Conservation (phyloP, 2,113 vertebrate species). For the Phylloscopus whistleri region DNA sequence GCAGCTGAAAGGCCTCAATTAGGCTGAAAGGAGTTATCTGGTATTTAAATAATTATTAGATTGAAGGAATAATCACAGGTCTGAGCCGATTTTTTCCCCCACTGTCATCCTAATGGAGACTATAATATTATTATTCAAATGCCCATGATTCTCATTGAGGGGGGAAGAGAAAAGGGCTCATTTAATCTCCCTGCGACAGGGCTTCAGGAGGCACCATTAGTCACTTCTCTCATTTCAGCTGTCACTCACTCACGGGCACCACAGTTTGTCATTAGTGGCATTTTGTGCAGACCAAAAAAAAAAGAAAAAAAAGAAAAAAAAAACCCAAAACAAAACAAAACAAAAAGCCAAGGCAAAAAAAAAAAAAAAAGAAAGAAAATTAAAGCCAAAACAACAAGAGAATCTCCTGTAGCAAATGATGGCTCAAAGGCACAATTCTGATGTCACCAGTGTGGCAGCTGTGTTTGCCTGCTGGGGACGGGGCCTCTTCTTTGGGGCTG, state of each 20-base stretch:
- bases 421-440: slow-evolving; percentile 71
- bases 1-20: slow-evolving; percentile 81
- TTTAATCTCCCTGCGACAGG: slow-evolving; percentile 75
- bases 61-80: slow-evolving; percentile 83
- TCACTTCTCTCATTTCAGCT: slow-evolving; percentile 82
- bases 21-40: slow-evolving; percentile 80
- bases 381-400: slow-evolving; percentile 34
- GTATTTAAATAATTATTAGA: slow-evolving; percentile 86
- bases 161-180: slow-evolving; percentile 61
- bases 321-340: not conserved
- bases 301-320: not conserved
- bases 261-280: slow-evolving; percentile 79
- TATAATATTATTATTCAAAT: slow-evolving; percentile 87
- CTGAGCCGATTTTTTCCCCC: slow-evolving; percentile 74
- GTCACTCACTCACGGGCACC: slow-evolving; percentile 79
- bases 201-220: slow-evolving; percentile 74
- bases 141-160: slow-evolving; percentile 75
- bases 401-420: slow-evolving; percentile 52
- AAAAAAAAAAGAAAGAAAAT: not conserved
- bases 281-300: slow-evolving; percentile 73
- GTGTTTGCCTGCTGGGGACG: not conserved
- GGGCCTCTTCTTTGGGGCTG: not conserved
- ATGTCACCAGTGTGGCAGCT: slow-evolving; percentile 66
- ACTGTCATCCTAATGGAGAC: slow-evolving; percentile 79
- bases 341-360: not conserved